Base-by-base conservation (phyloP, 1,140 invertebrate species). In the Melipona quadrifasciata region DNA sequence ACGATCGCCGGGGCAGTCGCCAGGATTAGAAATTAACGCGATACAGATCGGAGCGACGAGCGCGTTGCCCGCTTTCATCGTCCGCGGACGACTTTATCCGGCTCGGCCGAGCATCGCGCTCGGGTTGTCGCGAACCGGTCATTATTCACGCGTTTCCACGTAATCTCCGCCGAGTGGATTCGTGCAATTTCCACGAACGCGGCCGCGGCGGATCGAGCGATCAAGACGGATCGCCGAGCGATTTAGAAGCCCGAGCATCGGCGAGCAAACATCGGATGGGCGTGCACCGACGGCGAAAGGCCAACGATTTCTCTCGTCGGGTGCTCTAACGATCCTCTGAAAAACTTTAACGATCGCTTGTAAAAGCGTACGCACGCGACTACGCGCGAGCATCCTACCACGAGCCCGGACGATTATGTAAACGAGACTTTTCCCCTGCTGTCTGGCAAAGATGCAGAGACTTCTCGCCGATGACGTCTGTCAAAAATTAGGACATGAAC, bases 271-370 rank as follows among this genome's bases (percentile, higher is more conserved):
- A 27, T 19, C 34, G 34, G 67, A 72, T 72, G 51, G 67, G 67
- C 71, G 80, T 65, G 47, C 27, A 67, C 68, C 80, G 72, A 82
- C 80, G 80, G 80, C 80, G 14, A 74, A 64, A 61, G 70, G 55
- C 55, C 55, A 57, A 39, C 51, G 75, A 61, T 55, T 80, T 73
- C 77, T 73, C 77, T 73, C 77, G 47, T 24, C 61, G 70, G n/a
- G 78, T n/a, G 68, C 57, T 90, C 87, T 91, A 91, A 92, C 90
- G 91, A 92, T 92, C 91, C 88, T 58, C 75, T 89, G 90, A 90
- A 92, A 92, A 91, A 91, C 85, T 90, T 87, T 90, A 91, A 92
- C 90, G 88, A 90, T 89, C 90, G 90, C 85, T 77, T 91, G 39
- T 10, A 47, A 91, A 88, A 90, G 80, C 82, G 70, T 79, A 88